Conservation (phyloP, 2,888 invertebrate genomes). For the Leptopterna dolabrata region DNA sequence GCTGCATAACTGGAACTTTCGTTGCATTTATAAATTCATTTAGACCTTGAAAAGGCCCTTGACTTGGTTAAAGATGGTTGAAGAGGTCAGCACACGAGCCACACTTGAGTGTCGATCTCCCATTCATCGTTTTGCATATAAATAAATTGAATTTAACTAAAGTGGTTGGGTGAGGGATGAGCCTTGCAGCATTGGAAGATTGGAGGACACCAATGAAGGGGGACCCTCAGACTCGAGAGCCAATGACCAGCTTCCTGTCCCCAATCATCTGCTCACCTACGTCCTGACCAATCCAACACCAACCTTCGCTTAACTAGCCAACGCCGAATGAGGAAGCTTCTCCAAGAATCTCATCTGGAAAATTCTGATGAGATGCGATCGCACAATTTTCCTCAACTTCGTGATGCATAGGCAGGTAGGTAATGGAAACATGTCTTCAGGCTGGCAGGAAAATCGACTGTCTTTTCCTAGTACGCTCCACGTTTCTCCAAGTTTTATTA, state of each 20-base stretch:
- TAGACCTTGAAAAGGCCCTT: neutral
- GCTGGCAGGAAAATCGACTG: too few relatives aligned
- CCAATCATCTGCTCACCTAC: constrained; percentile 39
- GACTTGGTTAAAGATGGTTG: neutral
- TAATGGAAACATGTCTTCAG: too few relatives aligned
- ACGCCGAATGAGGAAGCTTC: neutral
- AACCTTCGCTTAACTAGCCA: constrained; percentile 14
- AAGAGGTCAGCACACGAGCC: constrained; percentile 44
- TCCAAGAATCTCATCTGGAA: neutral
- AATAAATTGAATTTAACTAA: constrained; percentile 42
- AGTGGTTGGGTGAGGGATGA: constrained; percentile 22
- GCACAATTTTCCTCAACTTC: too few relatives aligned
- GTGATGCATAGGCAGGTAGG: too few relatives aligned
- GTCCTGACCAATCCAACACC: constrained; percentile 35
- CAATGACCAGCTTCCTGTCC: constrained; percentile 46
- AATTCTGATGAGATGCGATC: neutral
- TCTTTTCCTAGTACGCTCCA: too few relatives aligned
- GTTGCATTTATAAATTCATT: too few relatives aligned
- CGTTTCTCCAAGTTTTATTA: too few relatives aligned
- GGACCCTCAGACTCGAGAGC: constrained; percentile 36
- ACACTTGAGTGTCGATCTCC: constrained; percentile 12
- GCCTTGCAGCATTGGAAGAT: constrained; percentile 17
- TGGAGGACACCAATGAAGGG: constrained; percentile 22
- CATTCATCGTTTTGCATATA: constrained; percentile 43
- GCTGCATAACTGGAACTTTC: too few relatives aligned